phyloP scores from a whole-genome alignment of 64 coral and sea anemone species.

The Actinia tenebrosa region DNA sequence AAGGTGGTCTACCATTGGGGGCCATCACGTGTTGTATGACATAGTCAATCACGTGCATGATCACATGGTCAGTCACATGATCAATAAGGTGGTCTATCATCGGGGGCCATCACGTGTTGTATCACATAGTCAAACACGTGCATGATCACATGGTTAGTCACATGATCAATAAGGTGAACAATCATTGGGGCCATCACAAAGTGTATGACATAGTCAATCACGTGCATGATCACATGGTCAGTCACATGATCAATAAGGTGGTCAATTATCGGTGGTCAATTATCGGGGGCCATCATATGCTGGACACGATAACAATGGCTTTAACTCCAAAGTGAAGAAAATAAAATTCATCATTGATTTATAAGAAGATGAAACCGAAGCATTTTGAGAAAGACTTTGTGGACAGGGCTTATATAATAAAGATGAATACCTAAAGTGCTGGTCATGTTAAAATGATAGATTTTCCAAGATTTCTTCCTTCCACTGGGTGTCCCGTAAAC shows the following conservation, averaged over 20 bases:
- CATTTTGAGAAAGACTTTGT: too few relatives aligned
- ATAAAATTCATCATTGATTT: too few relatives aligned
- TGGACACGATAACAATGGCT: too few relatives aligned
- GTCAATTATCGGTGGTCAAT: neutral
- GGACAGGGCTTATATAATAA: neutral
- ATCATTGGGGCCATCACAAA: neutral
- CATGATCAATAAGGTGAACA: neutral
- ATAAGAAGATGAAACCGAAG: too few relatives aligned
- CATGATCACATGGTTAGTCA: neutral
- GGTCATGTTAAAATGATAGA: slow-evolving; percentile 50
- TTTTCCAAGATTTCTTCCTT: neutral
- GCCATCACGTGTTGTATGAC: too few relatives aligned
- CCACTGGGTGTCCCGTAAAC: slow-evolving; percentile 11
- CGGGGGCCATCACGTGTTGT: neutral
- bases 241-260: neutral
- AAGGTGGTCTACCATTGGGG: neutral
- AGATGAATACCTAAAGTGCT: slow-evolving; percentile 7
- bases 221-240: too few relatives aligned
- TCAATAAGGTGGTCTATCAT: neutral
- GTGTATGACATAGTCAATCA: too few relatives aligned
- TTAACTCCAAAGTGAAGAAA: too few relatives aligned
- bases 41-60: too few relatives aligned
- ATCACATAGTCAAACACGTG: too few relatives aligned
- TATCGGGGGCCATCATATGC: neutral
- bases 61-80: neutral